Evolutionary conservation across 2,797 vertebrate species (phyloP).

Genomic region (Argentina silus): DNA sequence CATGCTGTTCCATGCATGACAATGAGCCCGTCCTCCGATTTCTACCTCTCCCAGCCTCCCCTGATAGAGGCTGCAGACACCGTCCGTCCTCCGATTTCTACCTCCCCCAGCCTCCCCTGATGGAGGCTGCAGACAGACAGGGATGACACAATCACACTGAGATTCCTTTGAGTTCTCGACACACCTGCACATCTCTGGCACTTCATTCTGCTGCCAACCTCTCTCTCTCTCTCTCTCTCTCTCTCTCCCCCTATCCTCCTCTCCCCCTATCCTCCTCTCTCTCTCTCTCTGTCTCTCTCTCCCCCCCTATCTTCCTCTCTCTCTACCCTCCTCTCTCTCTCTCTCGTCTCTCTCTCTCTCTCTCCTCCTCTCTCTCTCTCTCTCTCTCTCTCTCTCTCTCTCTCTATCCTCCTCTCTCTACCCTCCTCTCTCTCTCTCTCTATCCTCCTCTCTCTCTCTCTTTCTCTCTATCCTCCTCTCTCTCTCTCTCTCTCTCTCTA

Average conservation of each 20-base stretch:
- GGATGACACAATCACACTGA: background rate
- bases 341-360: background rate
- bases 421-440: too few relatives aligned
- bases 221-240: background rate
- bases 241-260: background rate
- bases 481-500: too few relatives aligned
- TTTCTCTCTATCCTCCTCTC: too few relatives aligned
- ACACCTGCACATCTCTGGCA: conserved; percentile 13
- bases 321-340: too few relatives aligned
- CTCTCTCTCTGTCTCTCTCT: background rate
- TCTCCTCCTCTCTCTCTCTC: too few relatives aligned
- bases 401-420: too few relatives aligned
- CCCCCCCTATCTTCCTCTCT: background rate
- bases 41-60: background rate
- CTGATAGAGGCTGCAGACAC: background rate
- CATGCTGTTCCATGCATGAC: too few relatives aligned
- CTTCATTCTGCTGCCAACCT: background rate
- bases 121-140: background rate
- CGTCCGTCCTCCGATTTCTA: too few relatives aligned
- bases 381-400: too few relatives aligned
- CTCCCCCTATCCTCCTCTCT: background rate
- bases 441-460: too few relatives aligned
- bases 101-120: background rate
- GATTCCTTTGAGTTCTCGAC: background rate
- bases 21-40: too few relatives aligned